Percentiles rank a stretch among this genome's conserved stretches.
Evolutionary conservation across 2,888 invertebrate species (phyloP).

Genomic region (Microctonus brassicae): DNA sequence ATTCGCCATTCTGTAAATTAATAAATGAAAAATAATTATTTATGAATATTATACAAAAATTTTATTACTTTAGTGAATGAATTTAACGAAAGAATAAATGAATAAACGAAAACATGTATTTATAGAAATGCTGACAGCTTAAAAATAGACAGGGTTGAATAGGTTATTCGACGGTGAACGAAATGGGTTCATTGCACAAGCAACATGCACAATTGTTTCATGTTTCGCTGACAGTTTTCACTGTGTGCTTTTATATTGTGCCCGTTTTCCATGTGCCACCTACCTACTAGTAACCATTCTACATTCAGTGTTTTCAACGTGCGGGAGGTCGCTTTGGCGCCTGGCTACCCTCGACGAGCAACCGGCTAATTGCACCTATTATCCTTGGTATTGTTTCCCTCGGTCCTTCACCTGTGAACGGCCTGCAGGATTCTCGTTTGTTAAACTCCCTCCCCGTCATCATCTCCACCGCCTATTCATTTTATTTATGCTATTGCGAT

Average conservation of each 20-base stretch:
- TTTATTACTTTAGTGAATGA: too few species aligned
- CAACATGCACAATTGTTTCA: not conserved
- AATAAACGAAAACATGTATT: too few species aligned
- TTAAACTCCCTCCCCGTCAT: constrained; percentile 3
- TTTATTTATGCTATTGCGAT: not conserved
- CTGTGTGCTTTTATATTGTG: constrained; percentile 9
- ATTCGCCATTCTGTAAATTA: not conserved
- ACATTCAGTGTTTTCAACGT: constrained; percentile 34
- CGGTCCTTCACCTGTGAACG: constrained; percentile 9
- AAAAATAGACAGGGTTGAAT: not conserved
- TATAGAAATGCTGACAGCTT: not conserved
- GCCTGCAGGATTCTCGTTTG: constrained; percentile 10
- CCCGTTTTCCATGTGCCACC: not conserved
- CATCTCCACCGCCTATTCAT: not conserved
- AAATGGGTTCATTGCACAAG: not conserved
- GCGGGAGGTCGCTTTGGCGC: constrained; percentile 16
- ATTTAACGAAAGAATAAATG: too few species aligned
- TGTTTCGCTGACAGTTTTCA: not conserved
- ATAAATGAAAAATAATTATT: not conserved
- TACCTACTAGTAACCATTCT: not conserved
- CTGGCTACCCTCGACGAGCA: constrained; percentile 39
- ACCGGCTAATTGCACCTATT: constrained; percentile 47
- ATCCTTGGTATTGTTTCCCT: constrained; percentile 47
- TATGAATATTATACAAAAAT: too few species aligned
- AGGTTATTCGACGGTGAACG: not conserved